Evolutionary conservation across 1,140 invertebrate species (phyloP), one percentile per base, ranked within the genome.

Genomic region (Drosophila nebulosa): DNA sequence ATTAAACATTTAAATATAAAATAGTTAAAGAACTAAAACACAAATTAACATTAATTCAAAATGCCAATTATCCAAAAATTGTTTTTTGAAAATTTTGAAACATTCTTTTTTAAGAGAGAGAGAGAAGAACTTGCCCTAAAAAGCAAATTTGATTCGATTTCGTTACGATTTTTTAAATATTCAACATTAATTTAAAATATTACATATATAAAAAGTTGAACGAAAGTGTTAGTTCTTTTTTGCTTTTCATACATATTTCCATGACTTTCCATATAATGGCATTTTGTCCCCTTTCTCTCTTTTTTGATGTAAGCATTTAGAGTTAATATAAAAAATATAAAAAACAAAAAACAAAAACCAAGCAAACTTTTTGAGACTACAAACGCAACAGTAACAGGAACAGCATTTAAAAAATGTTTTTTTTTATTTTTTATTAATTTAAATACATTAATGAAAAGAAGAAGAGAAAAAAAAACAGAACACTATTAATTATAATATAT

Each of bases 341-440:
- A 58, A 10, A 39, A 63, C 52, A n/a, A 2, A 52, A 26, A 22
- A 7, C 59, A 24, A 57, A 58, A 69, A 50, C 66, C 60, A 61
- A 88, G 65, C 64, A 78, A 66, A 88, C 84, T 79, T 88, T 74
- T 88, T 88, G 83, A 88, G 83, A 88, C 83, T 88, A 83, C 72
- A 86, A 88, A 88, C 83, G 83, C 83, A 88, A 88, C 83, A 89
- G 74, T 89, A 88, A 88, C 83, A 88, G 83, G 83, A 88, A 88
- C 75, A 83, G 83, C 83, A 88, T 88, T 86, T 85, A 85, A 68
- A 85, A 86, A 86, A 86, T 86, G 81, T 86, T 88, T 88, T 85
- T 80, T 84, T 85, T 67, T 88, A 69, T 76, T 84, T 78, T 77
- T 73, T 66, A 74, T 21, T 46, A 46, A 46, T 46, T 46, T 46